Base-by-base conservation (phyloP, 2,888 invertebrate genomes). In the Eristalis intricaria region DNA sequence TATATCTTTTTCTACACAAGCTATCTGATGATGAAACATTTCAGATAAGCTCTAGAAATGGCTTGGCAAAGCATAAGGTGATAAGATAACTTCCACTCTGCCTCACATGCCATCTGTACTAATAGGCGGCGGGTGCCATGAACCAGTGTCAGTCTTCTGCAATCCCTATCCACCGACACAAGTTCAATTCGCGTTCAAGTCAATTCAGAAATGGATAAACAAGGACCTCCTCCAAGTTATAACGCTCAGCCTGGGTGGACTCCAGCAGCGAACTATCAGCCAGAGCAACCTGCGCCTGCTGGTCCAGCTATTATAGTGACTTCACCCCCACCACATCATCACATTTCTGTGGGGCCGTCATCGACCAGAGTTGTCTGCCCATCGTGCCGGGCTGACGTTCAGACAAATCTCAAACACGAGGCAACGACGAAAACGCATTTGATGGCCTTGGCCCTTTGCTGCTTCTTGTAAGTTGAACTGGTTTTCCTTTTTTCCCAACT, bases 351-450 rank as follows among this genome's bases (percentile, higher is more conserved):
- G 23, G 93, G 93, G 2, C 92, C 93, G 0, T 85, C 91, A 0
- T 91, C 94, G 0, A 79, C 91, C 0, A 68, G 91, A 23, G 89
- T 93, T 10, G 90, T 90, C 2, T 94, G 94, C 80, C 94, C 94
- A 0, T 93, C 94, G 1, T 95, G 95, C 86, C 91, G 91, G 4
- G 92, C 93, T 0, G 92, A 92, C 22, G 92, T 94, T 13, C 89
- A 93, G 66, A 94, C 94, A 22, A 93, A 92, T 56, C 91, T 94
- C 0, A 90, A 90, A 85, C 91, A 91, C 80, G 90, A 91, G 4
- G 90, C 93, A 15, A 92, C 90, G 4, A 88, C 91, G 5, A 91
- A 91, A 23, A 92, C 92, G 0, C 92, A 92, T 78, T 90, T 91
- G 82, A 92, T 91, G 91, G 92, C 92, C 3, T 79, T 92, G 29